Evolutionary conservation across 1,140 invertebrate genomes (phyloP).

Genomic region (Caerostris extrusa): DNA sequence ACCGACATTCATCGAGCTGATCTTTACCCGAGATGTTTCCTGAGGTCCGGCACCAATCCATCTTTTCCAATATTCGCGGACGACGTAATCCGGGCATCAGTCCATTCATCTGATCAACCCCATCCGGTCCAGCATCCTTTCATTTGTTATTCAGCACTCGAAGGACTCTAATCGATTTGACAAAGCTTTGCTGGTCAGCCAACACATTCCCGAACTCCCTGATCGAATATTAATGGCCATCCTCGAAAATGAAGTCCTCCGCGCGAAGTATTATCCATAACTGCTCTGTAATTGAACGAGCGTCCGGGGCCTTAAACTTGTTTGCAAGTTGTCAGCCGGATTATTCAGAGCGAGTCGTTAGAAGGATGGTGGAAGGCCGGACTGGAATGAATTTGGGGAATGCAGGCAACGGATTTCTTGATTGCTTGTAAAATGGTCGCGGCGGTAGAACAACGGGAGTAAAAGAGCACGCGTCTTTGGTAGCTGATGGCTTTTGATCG

Average conservation of each 20-base stretch:
- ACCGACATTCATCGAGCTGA: too few relatives aligned
- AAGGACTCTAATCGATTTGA: constrained; percentile 31
- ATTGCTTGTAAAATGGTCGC: neutral
- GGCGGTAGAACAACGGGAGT: too few relatives aligned
- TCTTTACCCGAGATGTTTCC: too few relatives aligned
- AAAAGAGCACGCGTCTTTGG: too few relatives aligned
- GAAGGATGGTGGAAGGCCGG: neutral
- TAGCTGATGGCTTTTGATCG: too few relatives aligned
- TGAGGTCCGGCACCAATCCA: neutral
- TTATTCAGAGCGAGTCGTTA: neutral
- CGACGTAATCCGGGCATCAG: neutral
- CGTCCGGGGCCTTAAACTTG: neutral
- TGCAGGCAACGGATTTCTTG: neutral
- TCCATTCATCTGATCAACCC: neutral
- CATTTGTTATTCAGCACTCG: constrained; percentile 39
- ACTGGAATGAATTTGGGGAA: neutral
- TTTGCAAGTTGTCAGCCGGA: neutral
- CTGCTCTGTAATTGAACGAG: constrained; percentile 24
- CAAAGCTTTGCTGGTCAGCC: constrained; percentile 46
- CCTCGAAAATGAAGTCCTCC: neutral
- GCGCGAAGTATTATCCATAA: constrained; percentile 1
- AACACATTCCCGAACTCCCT: constrained; percentile 40
- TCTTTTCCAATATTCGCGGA: neutral
- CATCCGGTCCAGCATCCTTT: neutral
- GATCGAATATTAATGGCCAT: constrained; percentile 54